Conservation (phyloP, 2,113 vertebrate species). For the Vulpes ferrilata region DNA sequence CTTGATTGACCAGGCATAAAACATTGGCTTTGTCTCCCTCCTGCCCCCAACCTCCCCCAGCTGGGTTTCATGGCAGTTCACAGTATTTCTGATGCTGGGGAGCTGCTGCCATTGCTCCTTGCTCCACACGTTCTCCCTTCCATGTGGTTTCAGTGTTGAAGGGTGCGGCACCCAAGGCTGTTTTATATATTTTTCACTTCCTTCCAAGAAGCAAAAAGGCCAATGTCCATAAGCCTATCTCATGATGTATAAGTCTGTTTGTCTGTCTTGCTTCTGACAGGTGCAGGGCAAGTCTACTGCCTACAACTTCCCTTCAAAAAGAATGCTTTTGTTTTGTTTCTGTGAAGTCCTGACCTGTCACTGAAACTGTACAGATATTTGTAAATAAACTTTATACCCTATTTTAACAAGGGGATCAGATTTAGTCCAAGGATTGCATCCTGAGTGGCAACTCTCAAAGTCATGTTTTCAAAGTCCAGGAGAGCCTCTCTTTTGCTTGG, state of each 20-base stretch:
- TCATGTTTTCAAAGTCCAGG: background rate
- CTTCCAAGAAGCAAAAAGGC: constrained; percentile 61
- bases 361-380: constrained; percentile 89
- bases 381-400: constrained; percentile 91
- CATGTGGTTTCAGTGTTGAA: constrained; percentile 1
- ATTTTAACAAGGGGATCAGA: constrained; percentile 86
- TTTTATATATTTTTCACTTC: constrained; percentile 62
- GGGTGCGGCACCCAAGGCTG: background rate
- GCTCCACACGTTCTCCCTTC: background rate
- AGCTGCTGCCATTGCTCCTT: background rate
- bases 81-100: background rate
- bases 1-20: background rate
- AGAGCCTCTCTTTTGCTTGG: background rate
- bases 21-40: background rate
- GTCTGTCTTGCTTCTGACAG: constrained; percentile 64
- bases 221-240: constrained; percentile 22
- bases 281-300: constrained; percentile 47
- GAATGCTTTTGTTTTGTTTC: constrained; percentile 86
- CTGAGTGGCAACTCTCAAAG: constrained; percentile 3
- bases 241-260: constrained; percentile 38
- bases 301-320: constrained; percentile 68
- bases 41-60: background rate
- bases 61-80: background rate
- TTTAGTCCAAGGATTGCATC: constrained; percentile 82
- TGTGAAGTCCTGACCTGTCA: constrained; percentile 88